These are phyloP conservation scores for Harpegnathos saltator DNA, from an alignment of 1,140 invertebrate genomes.

Conservation along the genomic window DNA sequence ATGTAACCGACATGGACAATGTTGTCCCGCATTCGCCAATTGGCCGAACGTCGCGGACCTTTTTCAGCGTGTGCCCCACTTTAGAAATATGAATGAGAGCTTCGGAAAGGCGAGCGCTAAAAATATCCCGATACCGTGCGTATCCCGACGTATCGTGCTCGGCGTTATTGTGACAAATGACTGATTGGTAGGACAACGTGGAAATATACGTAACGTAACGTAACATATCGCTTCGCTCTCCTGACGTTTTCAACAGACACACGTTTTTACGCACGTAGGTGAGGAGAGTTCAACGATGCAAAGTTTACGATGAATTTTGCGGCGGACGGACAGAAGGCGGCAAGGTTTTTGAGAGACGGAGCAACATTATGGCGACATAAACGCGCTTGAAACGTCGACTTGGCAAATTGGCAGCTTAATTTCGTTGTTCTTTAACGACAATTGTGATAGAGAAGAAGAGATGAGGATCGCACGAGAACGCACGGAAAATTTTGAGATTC, in stretches of 20 bases:
- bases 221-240: no score
- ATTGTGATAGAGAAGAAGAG: conserved; percentile 7
- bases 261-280: not conserved
- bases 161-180: not conserved
- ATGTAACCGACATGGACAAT: conserved; percentile 73
- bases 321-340: not conserved
- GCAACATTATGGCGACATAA: not conserved
- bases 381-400: not conserved
- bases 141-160: not conserved
- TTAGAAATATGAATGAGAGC: conserved; percentile 49
- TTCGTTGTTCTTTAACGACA: not conserved
- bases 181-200: not conserved
- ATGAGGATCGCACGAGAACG: not conserved
- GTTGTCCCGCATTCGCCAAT: conserved; percentile 72
- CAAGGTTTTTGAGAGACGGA: not conserved
- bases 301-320: conserved; percentile 5
- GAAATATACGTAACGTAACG: no score
- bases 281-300: no score
- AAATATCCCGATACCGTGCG: not conserved
- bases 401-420: not conserved
- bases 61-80: conserved; percentile 44
- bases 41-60: conserved; percentile 52
- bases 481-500: conserved; percentile 38
- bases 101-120: conserved; percentile 19
- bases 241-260: no score